Conservation (phyloP, 2,888 invertebrate genomes). For the Ophonus ardosiacus region DNA sequence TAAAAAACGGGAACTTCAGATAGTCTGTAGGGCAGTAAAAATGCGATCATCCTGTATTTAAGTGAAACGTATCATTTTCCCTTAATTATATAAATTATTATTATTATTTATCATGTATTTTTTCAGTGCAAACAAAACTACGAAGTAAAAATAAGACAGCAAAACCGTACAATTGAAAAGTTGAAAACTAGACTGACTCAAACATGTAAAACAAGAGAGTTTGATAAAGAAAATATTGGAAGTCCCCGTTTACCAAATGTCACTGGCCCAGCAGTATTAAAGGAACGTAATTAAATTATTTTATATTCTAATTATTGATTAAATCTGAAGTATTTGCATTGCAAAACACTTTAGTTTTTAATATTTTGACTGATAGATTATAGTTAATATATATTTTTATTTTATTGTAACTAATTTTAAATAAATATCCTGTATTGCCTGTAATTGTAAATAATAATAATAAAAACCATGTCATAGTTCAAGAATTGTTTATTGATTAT, state of each 20-base stretch:
- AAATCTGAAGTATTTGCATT: background rate
- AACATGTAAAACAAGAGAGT: slow-evolving; percentile 68
- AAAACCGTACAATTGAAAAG: slow-evolving; percentile 75
- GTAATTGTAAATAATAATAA: background rate
- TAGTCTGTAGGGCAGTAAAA: too few relatives aligned
- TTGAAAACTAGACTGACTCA: slow-evolving; percentile 72
- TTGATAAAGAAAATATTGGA: slow-evolving; percentile 76
- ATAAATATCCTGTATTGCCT: background rate
- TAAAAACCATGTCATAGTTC: slow-evolving; percentile 24
- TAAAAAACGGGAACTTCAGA: too few relatives aligned
- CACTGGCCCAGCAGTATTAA: slow-evolving; percentile 71
- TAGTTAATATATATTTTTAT: slow-evolving; percentile 26
- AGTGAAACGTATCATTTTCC: too few relatives aligned
- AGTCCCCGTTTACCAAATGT: slow-evolving; percentile 70
- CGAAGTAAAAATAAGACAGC: slow-evolving; percentile 67
- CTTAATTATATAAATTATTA: too few relatives aligned
- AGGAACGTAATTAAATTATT: slow-evolving; percentile 74
- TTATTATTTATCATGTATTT: background rate
- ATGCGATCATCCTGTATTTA: too few relatives aligned
- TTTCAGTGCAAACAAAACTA: slow-evolving; percentile 50
- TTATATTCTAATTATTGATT: background rate
- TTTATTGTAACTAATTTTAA: slow-evolving; percentile 44
- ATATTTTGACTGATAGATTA: slow-evolving; percentile 20
- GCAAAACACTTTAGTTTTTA: slow-evolving; percentile 20
- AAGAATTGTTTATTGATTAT: slow-evolving; percentile 58